These are phyloP conservation scores for Porites rus DNA, from an alignment of 92 coral and sea anemone species.

Conservation along the genomic window DNA sequence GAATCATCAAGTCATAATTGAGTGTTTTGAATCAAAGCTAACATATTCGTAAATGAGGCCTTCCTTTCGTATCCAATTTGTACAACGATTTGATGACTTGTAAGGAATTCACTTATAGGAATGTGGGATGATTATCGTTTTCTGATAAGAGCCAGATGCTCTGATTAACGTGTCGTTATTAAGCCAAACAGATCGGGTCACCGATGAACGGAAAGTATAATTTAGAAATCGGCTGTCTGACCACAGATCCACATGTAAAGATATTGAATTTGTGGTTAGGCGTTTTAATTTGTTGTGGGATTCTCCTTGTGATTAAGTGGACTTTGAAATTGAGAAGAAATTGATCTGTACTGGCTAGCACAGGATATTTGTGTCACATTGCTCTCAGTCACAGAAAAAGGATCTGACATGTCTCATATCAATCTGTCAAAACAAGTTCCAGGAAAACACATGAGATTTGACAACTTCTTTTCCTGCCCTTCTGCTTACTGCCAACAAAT, in stretches of 20 bases:
- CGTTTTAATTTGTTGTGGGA: not conserved
- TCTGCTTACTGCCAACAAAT: constrained; percentile 15
- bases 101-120: constrained; percentile 10
- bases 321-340: constrained; percentile 20
- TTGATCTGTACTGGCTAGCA: not conserved
- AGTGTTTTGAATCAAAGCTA: not conserved
- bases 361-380: not conserved
- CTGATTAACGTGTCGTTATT: constrained; percentile 1
- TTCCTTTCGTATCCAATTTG: not conserved
- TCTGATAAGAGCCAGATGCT: constrained; percentile 28
- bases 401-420: not conserved
- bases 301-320: not conserved
- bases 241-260: constrained; percentile 23
- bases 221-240: not conserved
- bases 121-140: not conserved
- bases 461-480: constrained; percentile 29
- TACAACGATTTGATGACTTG: not conserved
- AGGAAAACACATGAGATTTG: not conserved
- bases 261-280: not conserved
- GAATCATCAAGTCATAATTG: not conserved
- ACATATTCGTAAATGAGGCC: not conserved
- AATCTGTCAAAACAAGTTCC: not conserved
- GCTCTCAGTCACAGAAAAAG: not conserved
- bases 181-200: constrained; percentile 14
- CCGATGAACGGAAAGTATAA: not conserved